These are phyloP conservation scores for Brassicogethes aeneus DNA, from an alignment of 2,888 invertebrate genomes.

Conservation along the genomic window DNA sequence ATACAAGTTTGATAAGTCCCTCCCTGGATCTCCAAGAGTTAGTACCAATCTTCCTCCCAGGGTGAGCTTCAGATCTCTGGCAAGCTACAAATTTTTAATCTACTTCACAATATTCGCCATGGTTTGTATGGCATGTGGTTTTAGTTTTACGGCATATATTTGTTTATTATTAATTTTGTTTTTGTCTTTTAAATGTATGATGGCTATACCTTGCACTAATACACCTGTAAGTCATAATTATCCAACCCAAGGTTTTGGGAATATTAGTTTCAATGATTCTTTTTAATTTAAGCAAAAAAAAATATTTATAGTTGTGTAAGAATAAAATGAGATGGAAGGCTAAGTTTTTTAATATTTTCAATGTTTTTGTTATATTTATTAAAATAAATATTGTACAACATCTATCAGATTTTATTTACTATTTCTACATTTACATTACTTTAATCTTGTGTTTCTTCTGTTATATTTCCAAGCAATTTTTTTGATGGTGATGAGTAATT, in stretches of 20 bases:
- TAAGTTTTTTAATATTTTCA: background rate
- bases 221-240: constrained; percentile 24
- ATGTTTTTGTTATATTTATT: constrained; percentile 1
- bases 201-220: constrained; percentile 34
- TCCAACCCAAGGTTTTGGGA: constrained; percentile 31
- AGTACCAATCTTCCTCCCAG: constrained; percentile 55
- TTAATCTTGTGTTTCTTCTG: constrained; percentile 29
- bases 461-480: constrained; percentile 41
- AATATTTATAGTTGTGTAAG: background rate
- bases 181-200: constrained; percentile 43
- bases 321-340: background rate
- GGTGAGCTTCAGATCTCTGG: constrained; percentile 57
- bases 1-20: constrained; percentile 52
- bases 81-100: constrained; percentile 51
- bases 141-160: constrained; percentile 44
- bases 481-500: too few species aligned
- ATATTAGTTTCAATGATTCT: constrained; percentile 33
- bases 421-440: too few species aligned
- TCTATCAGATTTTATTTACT: too few species aligned
- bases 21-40: constrained; percentile 47
- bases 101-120: constrained; percentile 47
- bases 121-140: constrained; percentile 46
- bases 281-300: constrained; percentile 20
- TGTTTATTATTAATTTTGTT: constrained; percentile 43
- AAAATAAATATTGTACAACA: too few species aligned